phyloP scores from a whole-genome alignment of 2,797 vertebrate genomes.

The Tokudaia tokunoshimensis region DNA sequence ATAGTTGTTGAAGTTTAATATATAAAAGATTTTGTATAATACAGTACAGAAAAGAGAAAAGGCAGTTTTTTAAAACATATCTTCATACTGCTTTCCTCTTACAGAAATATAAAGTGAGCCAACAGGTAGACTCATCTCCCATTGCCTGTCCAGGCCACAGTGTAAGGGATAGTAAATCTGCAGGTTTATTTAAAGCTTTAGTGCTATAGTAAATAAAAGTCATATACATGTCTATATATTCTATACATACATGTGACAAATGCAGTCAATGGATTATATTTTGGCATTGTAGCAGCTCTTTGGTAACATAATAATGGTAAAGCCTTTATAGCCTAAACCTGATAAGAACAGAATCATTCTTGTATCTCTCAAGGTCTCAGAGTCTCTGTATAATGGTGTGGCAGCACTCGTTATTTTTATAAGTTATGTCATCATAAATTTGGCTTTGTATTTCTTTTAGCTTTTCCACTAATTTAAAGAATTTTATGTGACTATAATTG shows the following conservation, averaged over 20 bases:
- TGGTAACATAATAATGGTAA: constrained; percentile 36
- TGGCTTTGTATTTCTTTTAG: constrained; percentile 53
- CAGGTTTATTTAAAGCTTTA: constrained; percentile 41
- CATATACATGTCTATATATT: neutral
- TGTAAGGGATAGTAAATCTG: neutral
- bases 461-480: constrained; percentile 14
- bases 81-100: constrained; percentile 50
- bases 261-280: neutral
- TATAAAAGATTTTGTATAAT: constrained; percentile 61
- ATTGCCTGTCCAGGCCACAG: constrained; percentile 11
- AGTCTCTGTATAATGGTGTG: constrained; percentile 42
- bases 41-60: constrained; percentile 65
- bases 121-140: constrained; percentile 38
- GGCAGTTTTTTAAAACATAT: constrained; percentile 42
- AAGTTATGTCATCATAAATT: constrained; percentile 51
- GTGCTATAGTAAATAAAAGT: constrained; percentile 41
- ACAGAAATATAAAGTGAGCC: constrained; percentile 57
- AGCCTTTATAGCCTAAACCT: constrained; percentile 53
- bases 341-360: constrained; percentile 15
- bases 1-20: constrained; percentile 69
- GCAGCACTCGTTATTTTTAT: neutral
- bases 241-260: constrained; percentile 11
- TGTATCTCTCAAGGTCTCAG: constrained; percentile 17
- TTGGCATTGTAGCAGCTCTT: constrained; percentile 14
- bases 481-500: neutral